Conservation (phyloP, 2,113 vertebrate genomes). For the Cyprinus carpio region DNA sequence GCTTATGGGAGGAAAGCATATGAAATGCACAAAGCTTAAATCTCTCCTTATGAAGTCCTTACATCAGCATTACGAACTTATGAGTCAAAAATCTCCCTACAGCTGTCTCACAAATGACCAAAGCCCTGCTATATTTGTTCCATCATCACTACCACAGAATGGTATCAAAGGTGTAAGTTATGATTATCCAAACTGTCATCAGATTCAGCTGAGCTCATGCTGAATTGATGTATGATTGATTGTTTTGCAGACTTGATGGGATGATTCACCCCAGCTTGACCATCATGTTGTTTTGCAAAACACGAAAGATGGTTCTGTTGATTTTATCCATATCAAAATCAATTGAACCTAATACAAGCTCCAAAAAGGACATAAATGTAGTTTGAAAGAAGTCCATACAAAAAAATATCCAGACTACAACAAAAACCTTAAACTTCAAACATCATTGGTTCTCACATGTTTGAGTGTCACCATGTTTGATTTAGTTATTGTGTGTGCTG, state of each 20-base stretch:
- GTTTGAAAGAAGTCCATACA: neutral
- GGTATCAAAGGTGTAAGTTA: neutral
- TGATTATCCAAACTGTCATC: conserved; percentile 1
- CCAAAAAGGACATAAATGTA: neutral
- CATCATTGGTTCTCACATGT: neutral
- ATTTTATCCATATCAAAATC: neutral
- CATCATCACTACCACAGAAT: neutral
- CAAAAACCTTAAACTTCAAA: neutral
- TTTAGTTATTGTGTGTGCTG: neutral
- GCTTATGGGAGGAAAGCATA: neutral
- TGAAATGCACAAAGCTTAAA: neutral
- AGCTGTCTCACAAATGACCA: neutral
- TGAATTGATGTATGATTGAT: neutral
- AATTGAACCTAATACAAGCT: neutral
- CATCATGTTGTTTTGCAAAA: neutral
- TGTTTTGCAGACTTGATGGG: neutral
- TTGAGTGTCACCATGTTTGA: neutral
- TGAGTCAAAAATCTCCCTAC: neutral
- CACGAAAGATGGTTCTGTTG: neutral
- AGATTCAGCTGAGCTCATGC: neutral
- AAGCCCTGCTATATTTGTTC: neutral
- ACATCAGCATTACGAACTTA: neutral
- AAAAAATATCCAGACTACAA: neutral
- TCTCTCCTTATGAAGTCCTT: neutral
- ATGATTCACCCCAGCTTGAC: neutral